These are phyloP conservation scores for Noctua fimbriata DNA, from an alignment of 2,888 invertebrate species.

Conservation along the genomic window DNA sequence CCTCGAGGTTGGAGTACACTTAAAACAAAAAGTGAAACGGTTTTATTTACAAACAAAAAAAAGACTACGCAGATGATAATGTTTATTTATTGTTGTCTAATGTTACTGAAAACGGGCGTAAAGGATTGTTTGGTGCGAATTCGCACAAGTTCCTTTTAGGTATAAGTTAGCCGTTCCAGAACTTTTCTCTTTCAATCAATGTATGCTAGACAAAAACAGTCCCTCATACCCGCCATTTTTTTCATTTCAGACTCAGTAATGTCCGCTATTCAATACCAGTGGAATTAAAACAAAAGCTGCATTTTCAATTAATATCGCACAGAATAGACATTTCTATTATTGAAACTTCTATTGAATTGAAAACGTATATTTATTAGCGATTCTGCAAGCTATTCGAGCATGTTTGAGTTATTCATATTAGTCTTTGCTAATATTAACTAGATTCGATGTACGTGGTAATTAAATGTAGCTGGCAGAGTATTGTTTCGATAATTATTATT, in stretches of 20 bases:
- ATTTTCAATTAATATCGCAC: constrained; percentile 22
- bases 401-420: constrained; percentile 16
- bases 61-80: too few relatives aligned
- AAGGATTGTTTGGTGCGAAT: too few relatives aligned
- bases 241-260: constrained; percentile 3
- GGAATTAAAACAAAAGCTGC: constrained; percentile 33
- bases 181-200: not conserved
- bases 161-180: not conserved
- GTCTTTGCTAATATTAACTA: constrained; percentile 49
- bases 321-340: constrained; percentile 14
- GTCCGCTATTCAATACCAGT: constrained; percentile 1
- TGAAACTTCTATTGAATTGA: constrained; percentile 6
- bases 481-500: constrained; percentile 24
- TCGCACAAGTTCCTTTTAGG: too few relatives aligned
- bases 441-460: constrained; percentile 39
- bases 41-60: too few relatives aligned
- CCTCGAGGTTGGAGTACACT: too few relatives aligned
- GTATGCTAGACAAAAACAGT: not conserved
- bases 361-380: constrained; percentile 3
- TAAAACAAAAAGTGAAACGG: too few relatives aligned
- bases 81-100: too few relatives aligned
- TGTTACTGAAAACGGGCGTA: not conserved
- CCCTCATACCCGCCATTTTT: not conserved
- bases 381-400: not conserved
- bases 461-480: constrained; percentile 27